phyloP scores from a whole-genome alignment of 2,888 invertebrate genomes.

The Gasteruption jaculator region DNA sequence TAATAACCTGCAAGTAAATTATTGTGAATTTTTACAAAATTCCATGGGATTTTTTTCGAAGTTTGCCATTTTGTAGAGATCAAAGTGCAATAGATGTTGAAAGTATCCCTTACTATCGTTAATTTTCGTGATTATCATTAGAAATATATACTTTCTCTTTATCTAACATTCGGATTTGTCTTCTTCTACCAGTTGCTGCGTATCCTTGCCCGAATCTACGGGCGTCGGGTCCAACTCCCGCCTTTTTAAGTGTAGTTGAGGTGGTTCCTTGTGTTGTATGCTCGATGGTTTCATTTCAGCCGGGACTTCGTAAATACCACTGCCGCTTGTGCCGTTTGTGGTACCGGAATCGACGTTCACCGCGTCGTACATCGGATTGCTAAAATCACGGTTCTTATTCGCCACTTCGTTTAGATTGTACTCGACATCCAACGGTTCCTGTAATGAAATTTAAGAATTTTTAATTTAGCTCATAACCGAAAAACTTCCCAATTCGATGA shows the following conservation, averaged over 20 bases:
- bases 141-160: constrained; percentile 17
- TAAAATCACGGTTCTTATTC: constrained; percentile 85
- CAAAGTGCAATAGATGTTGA: constrained; percentile 32
- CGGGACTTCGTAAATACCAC: constrained; percentile 78
- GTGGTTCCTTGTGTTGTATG: constrained; percentile 73
- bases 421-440: constrained; percentile 70
- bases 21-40: too few relatives aligned
- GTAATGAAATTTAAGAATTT: constrained; percentile 10
- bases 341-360: constrained; percentile 64
- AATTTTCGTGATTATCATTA: constrained; percentile 1
- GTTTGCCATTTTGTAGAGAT: constrained; percentile 19
- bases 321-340: constrained; percentile 60
- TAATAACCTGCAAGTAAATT: too few relatives aligned
- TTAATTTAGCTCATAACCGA: background rate
- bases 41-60: constrained; percentile 1
- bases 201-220: constrained; percentile 86
- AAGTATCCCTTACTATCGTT: constrained; percentile 24
- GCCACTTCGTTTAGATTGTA: constrained; percentile 75
- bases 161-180: constrained; percentile 63
- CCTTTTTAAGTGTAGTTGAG: constrained; percentile 69
- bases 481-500: background rate
- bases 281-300: constrained; percentile 77
- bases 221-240: constrained; percentile 77
- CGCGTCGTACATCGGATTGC: constrained; percentile 97
- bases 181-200: constrained; percentile 85